Evolutionary conservation across 2,113 vertebrate genomes (phyloP), one percentile per base, ranked within the genome.

Genomic region (Phoenicopterus ruber): DNA sequence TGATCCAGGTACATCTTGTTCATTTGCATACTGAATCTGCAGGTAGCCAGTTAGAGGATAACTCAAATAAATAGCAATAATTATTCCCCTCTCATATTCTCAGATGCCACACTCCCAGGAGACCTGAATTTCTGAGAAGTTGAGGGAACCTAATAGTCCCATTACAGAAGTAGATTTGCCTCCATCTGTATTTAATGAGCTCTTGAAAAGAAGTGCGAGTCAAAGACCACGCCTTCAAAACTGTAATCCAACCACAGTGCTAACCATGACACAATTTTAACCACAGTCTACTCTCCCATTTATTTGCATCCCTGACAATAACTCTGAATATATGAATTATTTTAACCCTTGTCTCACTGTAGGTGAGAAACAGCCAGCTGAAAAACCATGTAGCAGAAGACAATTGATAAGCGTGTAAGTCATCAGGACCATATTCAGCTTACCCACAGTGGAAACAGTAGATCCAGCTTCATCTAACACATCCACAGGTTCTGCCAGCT

Each of bases 371-470:
- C 21, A 89, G 42, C 6, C 81, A 92, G 32, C 13, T 65, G 49
- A 77, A 87, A 65, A 81, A 13, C 1, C 47, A 91, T 0, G 2
- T 10, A 81, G 50, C 28, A 82, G 72, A 58, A 25, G 63, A 34
- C 26, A 62, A 59, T 0, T 73, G 28, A 7, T n/a, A 83, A 47
- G 25, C 2, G 9, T 54, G 1, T 31, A 38, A 93, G 31, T 38
- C 13, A 38, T 58, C n/a, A 88, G 63, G 29, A 55, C 3, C 2
- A 63, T 22, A 57, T 57, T 82, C 85, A 96, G 96, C 99, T 96
- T 98, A 99, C 99, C 99, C 93, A 99, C 99, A 86, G 99, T 99
- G 61, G 99, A 99, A 94, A 99, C 98, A 13, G 99, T 98, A 31
- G 99, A 99, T 52, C 99, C 99, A 36, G 98, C 98, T 93, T 99